Evolutionary conservation across 2,797 vertebrate species (phyloP).

Genomic region (Tarsius wallacei): DNA sequence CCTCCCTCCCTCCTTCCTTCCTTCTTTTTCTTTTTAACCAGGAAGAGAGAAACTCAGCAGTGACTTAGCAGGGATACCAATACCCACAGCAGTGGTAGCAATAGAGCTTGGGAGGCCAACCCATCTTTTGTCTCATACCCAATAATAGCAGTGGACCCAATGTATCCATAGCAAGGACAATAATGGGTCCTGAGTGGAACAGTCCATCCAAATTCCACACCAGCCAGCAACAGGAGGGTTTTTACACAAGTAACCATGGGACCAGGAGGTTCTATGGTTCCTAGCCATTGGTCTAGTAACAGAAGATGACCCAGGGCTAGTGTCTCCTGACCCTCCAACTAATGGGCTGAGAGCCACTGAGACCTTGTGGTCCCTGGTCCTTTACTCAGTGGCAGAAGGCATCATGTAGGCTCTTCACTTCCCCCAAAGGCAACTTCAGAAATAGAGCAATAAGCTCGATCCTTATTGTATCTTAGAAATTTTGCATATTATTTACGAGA

Average conservation of each 20-base stretch:
- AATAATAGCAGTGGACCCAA: background rate
- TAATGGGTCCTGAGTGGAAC: background rate
- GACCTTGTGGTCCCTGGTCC: background rate
- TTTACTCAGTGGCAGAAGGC: background rate
- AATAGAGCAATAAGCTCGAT: background rate
- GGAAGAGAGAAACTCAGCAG: background rate
- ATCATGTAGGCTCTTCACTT: background rate
- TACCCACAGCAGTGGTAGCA: background rate
- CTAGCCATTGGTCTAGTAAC: background rate
- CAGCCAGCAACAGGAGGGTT: background rate
- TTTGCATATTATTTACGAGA: slow-evolving; percentile 24
- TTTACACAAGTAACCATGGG: background rate
- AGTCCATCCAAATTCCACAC: background rate
- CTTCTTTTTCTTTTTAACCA: background rate
- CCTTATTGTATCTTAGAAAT: background rate
- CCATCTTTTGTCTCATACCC: background rate
- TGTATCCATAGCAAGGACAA: background rate
- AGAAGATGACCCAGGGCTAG: background rate
- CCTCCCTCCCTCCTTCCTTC: no score
- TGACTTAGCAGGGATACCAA: background rate
- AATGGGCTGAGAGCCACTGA: background rate
- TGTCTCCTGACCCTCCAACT: background rate
- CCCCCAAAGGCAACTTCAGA: background rate
- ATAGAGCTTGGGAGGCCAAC: background rate
- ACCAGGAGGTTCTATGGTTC: background rate